Base-by-base conservation (phyloP, 2,888 invertebrate species). In the Hirtodrosophila duncani region DNA sequence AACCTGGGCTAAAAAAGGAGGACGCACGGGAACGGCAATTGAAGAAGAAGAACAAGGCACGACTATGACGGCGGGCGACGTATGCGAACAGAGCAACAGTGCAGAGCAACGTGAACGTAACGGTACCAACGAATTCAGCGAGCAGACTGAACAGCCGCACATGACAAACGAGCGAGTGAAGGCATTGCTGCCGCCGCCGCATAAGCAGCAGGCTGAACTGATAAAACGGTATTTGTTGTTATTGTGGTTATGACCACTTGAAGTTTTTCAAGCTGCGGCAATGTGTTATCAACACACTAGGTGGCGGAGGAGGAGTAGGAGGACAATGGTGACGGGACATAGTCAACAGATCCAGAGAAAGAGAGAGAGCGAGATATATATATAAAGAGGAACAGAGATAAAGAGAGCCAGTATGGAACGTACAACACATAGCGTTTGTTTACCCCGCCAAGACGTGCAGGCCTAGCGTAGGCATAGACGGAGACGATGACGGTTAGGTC, bases 41-140 rank as follows among this genome's bases (percentile, higher is more conserved):
- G n/a, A n/a, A n/a, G n/a, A n/a, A n/a, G 17, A 49, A 48, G 20
- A 43, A 45, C 66, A 57, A 52, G 48, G 55, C 63, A 59, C 58
- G 51, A 8, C n/a, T n/a, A n/a, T n/a, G n/a, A 24, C 14, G 11
- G 23, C 44, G 27, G 13, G 26, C 46, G 17, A 13, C 13, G n/a
- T n/a, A n/a, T n/a, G n/a, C 33, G 50, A 58, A 66, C 51, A 60
- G 50, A 65, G 59, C 58, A 57, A 34, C 41, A 33, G 41, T 46
- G 36, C 51, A 43, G 43, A 58, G 44, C 42, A 44, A 39, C 24
- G 45, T 33, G 66, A 63, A 71, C 62, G 60, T 55, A 72, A 75
- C 79, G 72, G n/a, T n/a, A n/a, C n/a, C 62, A 69, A 65, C 75
- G 74, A 69, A 75, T 67, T 69, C 71, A 72, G 63, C 63, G 67